Evolutionary conservation across 2,113 vertebrate genomes (phyloP).

Genomic region (Cettia cetti): DNA sequence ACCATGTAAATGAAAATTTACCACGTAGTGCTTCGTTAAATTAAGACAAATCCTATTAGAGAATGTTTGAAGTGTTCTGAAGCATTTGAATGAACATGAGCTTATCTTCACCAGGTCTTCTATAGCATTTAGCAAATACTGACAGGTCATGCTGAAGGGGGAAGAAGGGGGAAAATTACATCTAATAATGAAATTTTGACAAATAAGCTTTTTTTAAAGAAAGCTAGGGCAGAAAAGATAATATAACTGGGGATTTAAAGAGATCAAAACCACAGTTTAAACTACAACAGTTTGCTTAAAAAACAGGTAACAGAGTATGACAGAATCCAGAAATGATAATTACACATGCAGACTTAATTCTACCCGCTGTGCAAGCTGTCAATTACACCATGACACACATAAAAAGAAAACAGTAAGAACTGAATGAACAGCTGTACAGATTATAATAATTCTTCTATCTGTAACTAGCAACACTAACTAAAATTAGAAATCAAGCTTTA

Average conservation of each 20-base stretch:
- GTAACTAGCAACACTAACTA: neutral
- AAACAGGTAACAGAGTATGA: neutral
- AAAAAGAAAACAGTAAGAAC: neutral
- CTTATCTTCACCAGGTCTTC: neutral
- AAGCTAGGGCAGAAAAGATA: neutral
- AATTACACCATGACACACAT: neutral
- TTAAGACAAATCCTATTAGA: neutral
- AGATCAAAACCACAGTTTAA: neutral
- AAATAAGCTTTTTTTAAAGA: neutral
- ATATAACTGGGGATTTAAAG: neutral
- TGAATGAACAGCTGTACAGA: neutral
- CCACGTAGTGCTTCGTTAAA: neutral
- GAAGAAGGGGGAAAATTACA: neutral
- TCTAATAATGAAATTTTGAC: neutral
- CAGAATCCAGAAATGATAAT: neutral
- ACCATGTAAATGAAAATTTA: neutral
- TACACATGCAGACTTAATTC: neutral
- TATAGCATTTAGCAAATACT: neutral
- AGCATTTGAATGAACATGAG: neutral
- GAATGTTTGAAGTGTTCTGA: neutral
- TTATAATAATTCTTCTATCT: neutral
- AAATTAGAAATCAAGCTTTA: neutral
- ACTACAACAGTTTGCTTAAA: neutral
- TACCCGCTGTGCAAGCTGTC: neutral
- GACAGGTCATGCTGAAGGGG: neutral